Percentiles rank a stretch among this genome's conserved stretches.
Conservation (phyloP, 2,888 invertebrate genomes). For the Acronicta psi region DNA sequence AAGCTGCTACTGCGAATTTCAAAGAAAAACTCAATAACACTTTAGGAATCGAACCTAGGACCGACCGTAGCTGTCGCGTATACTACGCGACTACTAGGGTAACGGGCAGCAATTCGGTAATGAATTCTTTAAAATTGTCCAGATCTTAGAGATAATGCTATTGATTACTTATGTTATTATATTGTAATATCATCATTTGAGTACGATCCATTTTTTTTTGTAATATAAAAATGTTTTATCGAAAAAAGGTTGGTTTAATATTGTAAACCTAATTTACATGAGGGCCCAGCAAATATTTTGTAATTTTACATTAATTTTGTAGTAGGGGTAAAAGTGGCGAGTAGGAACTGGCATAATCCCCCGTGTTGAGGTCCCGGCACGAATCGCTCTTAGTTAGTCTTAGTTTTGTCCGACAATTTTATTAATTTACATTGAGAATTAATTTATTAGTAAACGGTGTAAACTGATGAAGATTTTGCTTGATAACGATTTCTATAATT, state of each 20-base stretch:
- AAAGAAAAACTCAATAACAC: too few species aligned
- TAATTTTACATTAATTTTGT: conserved; percentile 40
- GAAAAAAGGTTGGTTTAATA: conserved; percentile 3
- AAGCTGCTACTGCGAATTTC: too few species aligned
- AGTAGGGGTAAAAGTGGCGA: conserved; percentile 29
- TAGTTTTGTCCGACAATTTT: conserved; percentile 32
- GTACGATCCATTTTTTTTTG: too few species aligned
- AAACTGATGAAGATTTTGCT: neutral
- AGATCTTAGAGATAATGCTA: too few species aligned
- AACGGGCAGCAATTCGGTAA: too few species aligned
- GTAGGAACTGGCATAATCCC: conserved; percentile 53
- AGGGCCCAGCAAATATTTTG: conserved; percentile 28
- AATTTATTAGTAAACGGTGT: conserved; percentile 19
- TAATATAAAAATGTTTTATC: neutral
- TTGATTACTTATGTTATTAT: too few species aligned
- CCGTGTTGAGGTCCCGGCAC: conserved; percentile 55
- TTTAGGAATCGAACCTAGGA: too few species aligned
- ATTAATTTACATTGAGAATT: conserved; percentile 31
- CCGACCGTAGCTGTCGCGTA: too few species aligned
- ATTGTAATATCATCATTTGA: too few species aligned
- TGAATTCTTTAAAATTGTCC: too few species aligned
- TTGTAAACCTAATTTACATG: conserved; percentile 16
- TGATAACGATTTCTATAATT: neutral
- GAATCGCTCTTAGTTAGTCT: conserved; percentile 43
- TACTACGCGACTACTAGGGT: too few species aligned